Conservation (phyloP, 2,797 vertebrate species). For the Sebastes iracundus region DNA sequence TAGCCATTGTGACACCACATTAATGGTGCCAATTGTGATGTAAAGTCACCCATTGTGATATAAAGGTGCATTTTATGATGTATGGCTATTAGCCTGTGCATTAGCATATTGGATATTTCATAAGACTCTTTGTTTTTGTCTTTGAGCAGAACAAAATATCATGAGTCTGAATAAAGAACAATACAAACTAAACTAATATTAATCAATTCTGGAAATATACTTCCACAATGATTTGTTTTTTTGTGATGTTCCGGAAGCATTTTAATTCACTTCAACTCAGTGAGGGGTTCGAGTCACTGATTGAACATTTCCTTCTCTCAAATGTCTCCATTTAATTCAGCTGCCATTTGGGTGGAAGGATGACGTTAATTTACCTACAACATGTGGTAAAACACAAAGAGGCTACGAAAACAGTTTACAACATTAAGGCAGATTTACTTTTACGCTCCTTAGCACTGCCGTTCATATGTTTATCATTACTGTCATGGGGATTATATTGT, state of each 20-base stretch:
- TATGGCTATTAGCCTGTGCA: constrained; percentile 11
- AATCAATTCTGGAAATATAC: constrained; percentile 25
- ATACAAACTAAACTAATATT: background rate
- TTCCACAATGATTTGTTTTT: background rate
- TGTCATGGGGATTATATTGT: background rate
- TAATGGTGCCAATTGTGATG: constrained; percentile 47
- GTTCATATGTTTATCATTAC: background rate
- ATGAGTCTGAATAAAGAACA: background rate
- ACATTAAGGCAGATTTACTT: background rate
- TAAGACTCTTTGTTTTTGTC: constrained; percentile 37
- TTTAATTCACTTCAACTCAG: constrained; percentile 9
- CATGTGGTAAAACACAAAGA: background rate
- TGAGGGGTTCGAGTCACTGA: background rate
- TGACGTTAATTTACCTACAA: background rate
- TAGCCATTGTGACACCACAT: constrained; percentile 5
- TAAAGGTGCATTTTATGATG: constrained; percentile 8
- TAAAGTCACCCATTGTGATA: constrained; percentile 41
- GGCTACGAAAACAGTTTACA: background rate
- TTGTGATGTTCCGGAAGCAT: background rate
- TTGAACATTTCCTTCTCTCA: background rate
- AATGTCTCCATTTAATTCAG: background rate
- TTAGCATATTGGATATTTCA: constrained; percentile 48
- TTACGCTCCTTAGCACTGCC: background rate
- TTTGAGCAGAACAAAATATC: constrained; percentile 4
- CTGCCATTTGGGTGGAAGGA: background rate